phyloP scores from a whole-genome alignment of 2,888 invertebrate genomes.

The Drosophila meridiana region DNA sequence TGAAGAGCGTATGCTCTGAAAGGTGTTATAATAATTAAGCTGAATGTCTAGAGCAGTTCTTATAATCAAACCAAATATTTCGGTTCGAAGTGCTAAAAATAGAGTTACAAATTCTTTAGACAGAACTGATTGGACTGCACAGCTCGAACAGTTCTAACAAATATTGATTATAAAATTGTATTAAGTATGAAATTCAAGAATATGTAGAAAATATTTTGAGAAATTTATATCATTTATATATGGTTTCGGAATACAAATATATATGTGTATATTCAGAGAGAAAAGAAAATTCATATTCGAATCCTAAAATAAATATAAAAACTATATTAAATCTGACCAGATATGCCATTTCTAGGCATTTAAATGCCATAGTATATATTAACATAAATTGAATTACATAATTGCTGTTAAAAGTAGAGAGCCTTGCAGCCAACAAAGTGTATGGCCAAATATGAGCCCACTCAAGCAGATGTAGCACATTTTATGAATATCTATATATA shows the following conservation, averaged over 20 bases:
- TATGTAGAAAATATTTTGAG: neutral
- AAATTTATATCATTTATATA: neutral
- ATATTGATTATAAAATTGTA: neutral
- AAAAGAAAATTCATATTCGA: neutral
- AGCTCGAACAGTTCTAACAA: neutral
- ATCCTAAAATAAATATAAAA: neutral
- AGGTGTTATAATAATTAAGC: conserved; percentile 53
- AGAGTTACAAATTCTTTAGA: neutral
- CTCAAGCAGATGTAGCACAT: neutral
- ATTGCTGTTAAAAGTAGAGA: neutral
- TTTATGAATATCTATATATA: conserved; percentile 1
- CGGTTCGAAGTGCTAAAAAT: neutral
- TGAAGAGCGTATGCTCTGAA: conserved; percentile 33
- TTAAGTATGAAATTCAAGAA: neutral
- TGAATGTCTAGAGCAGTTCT: conserved; percentile 23
- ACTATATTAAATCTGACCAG: neutral
- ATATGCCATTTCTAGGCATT: neutral
- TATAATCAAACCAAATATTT: conserved; percentile 8
- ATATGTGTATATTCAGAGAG: neutral
- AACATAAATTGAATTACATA: conserved; percentile 1
- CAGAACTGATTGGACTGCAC: neutral
- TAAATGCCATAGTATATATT: neutral
- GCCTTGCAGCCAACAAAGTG: neutral
- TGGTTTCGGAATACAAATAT: neutral
- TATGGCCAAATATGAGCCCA: neutral